Conservation (phyloP, 2,797 vertebrate species). For the Danio albolineatus region DNA sequence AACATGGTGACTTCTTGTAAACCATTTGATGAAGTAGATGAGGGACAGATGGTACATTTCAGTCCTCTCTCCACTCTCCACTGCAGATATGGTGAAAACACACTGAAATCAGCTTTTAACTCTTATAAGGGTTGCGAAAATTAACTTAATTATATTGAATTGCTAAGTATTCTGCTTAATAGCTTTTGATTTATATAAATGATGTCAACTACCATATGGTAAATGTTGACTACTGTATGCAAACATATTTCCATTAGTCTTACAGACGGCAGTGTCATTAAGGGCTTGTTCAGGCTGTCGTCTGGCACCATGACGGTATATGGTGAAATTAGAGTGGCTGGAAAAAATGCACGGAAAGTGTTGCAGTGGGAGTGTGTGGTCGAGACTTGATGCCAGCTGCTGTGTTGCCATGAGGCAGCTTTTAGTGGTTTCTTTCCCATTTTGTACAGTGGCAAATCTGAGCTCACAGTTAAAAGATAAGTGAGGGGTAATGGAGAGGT, state of each 20-base stretch:
- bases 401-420: conserved; percentile 21
- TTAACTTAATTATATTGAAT: not conserved
- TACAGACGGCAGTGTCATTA: conserved; percentile 24
- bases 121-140: not conserved
- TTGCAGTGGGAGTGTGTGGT: conserved; percentile 30
- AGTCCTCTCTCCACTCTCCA: not conserved
- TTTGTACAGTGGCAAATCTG: conserved; percentile 6
- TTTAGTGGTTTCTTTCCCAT: not conserved
- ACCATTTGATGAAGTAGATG: not conserved
- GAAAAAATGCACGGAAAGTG: conserved; percentile 57
- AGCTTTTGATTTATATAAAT: not conserved
- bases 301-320: conserved; percentile 19
- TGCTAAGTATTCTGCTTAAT: not conserved
- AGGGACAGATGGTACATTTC: conserved; percentile 34
- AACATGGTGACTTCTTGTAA: not conserved
- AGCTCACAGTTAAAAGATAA: conserved; percentile 10
- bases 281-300: conserved; percentile 19
- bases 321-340: conserved; percentile 49
- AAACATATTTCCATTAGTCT: not conserved
- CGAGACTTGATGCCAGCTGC: conserved; percentile 24
- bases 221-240: not conserved
- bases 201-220: not conserved
- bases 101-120: conserved; percentile 2
- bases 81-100: not conserved
- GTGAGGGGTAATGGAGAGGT: not conserved